Evolutionary conservation across 2,797 vertebrate species (phyloP), one percentile per base, ranked within the genome.

Genomic region (Parotocinclus haroldoi): DNA sequence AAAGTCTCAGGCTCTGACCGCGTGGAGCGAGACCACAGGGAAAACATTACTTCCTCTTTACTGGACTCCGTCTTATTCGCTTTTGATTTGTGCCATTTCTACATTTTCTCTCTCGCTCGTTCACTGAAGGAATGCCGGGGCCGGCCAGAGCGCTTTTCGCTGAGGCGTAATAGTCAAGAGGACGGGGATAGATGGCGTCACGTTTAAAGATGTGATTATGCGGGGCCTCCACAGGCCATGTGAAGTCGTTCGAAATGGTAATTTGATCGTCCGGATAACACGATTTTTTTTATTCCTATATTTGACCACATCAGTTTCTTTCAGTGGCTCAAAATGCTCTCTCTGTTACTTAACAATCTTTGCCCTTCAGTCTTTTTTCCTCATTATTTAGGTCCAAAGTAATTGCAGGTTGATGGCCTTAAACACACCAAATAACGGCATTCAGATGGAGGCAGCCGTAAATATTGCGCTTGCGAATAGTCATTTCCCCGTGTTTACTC

Each of bases 1-100:
- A 73, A 57, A 55, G 37, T 68, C 75, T 78, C 73, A 70, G 81
- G 74, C 75, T 70, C 71, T 70, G 50, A 5, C 53, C 39, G 66
- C 68, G 39, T 65, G 65, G 59, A 51, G 66, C 27, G 56, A 63
- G 58, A 54, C 58, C 71, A 66, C 66, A 39, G 60, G 77, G 75
- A 27, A 76, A 80, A 78, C 75, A 78, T 73, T 58, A 71, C 72
- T 74, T 78, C 58, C 74, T 75, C 48, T 11, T 80, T 72, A 75
- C 70, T 63, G 38, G 18, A 19, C 16, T n/a, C n/a, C n/a, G n/a
- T n/a, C n/a, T 13, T 58, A 58, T 66, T 48, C 70, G 63, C 66
- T 66, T n/a, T 74, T 68, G 63, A 76, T 74, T 67, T 71, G 45
- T 70, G 18, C 17, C 9, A 19, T 49, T 14, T 40, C 54, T 19